These are phyloP conservation scores for Orbicella faveolata DNA, from an alignment of 64 coral and sea anemone species.

Conservation along the genomic window DNA sequence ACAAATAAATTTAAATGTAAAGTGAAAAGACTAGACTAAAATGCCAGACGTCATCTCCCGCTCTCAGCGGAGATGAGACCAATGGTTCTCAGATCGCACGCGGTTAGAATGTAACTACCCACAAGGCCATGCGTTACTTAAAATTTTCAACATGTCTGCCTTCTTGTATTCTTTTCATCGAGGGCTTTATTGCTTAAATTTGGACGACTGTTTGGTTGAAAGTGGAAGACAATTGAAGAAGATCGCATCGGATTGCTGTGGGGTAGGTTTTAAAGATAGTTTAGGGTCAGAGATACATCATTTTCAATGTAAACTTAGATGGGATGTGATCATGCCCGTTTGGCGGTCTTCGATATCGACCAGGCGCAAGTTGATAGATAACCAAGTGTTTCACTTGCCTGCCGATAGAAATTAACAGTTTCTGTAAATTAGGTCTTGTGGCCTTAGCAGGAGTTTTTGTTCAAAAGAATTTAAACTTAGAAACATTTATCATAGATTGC, in stretches of 20 bases:
- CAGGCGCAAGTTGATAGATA: too few relatives aligned
- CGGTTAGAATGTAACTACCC: not conserved
- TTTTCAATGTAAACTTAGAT: not conserved
- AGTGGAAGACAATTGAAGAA: constrained; percentile 6
- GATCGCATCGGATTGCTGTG: constrained; percentile 22
- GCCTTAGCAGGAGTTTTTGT: too few relatives aligned
- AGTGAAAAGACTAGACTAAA: too few relatives aligned
- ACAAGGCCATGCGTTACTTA: not conserved
- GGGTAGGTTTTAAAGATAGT: not conserved
- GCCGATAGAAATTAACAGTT: too few relatives aligned
- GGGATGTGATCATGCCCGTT: too few relatives aligned
- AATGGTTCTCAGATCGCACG: not conserved
- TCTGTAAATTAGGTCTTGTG: too few relatives aligned
- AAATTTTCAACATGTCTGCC: constrained; percentile 47
- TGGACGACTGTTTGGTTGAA: not conserved
- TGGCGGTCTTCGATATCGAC: too few relatives aligned
- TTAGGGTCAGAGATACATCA: not conserved
- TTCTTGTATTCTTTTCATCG: constrained; percentile 43
- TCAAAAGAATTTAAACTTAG: too few relatives aligned
- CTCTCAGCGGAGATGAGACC: not conserved
- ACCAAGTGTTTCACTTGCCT: too few relatives aligned
- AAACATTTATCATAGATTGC: too few relatives aligned
- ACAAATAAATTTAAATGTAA: too few relatives aligned
- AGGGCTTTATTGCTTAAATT: not conserved
- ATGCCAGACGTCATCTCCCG: not conserved